Base-by-base conservation (phyloP, 2,797 vertebrate species). In the Hemitrygon akajei region DNA sequence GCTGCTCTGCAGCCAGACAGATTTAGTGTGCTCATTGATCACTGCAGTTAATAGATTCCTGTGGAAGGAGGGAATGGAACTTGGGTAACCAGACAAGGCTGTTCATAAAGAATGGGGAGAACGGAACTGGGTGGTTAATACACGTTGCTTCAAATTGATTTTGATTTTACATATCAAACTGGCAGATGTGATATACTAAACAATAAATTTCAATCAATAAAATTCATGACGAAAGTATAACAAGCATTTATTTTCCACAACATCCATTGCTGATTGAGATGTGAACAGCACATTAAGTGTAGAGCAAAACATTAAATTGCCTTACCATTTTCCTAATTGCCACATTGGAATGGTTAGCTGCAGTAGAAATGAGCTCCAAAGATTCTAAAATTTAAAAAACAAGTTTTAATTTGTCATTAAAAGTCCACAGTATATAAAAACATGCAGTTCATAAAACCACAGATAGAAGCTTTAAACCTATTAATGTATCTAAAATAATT, bases 241-340 rank as follows among this genome's bases (percentile, higher is more conserved):
- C 3, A 56, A 27, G 1, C 30, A n/a, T 69, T 89, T 69, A 4
- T 20, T 3, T 89, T 89, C 30, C 14, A 34, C 16, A 34, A 30
- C n/a, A 20, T 66, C 30, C 30, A 60, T 89, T 86, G 3, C 56
- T 86, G 5, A 60, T 86, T 25, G 86, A 40, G 60, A 66, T 69
- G 86, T 69, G 66, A 34, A 69, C n/a, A 89, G 18, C 7, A 30
- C 86, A 11, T 27, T 22, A n/a, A 66, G 18, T 34, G 7, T 20
- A 30, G 58, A 27, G n/a, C 9, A 69, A 89, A 89, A 86, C n/a
- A 69, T 34, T 2, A 76, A 40, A 80, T 94, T 76, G 20, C 95
- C 98, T 97, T 95, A 99, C 99, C 98, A 99, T 99, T 96, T 99
- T 99, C 94, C 97, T 97, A 95, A 99, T 99, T 94, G 98, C 98